Conservation (phyloP, 1,140 invertebrate genomes). For the Hyles vespertilio region DNA sequence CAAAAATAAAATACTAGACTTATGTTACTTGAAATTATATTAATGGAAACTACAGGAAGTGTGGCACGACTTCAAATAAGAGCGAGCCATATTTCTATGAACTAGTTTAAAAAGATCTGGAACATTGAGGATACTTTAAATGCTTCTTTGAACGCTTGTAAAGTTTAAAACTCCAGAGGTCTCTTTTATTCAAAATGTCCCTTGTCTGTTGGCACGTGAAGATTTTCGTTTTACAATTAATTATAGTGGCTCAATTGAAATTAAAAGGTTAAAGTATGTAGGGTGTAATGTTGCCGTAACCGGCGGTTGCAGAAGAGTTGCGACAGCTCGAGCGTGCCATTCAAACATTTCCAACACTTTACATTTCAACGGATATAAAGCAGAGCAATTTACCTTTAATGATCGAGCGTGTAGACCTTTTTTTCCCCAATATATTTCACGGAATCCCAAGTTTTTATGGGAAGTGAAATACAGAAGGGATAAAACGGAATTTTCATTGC, state of each 20-base stretch:
- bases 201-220: no score
- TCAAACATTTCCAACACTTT: slow-evolving; percentile 43
- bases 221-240: background rate
- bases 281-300: background rate
- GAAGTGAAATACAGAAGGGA: slow-evolving; percentile 53
- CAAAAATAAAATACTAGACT: no score
- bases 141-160: background rate
- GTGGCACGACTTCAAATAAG: no score
- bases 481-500: slow-evolving; percentile 57
- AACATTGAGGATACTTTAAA: no score
- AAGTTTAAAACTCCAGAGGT: background rate
- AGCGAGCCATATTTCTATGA: no score
- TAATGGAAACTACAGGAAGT: no score
- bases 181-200: no score
- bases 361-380: slow-evolving; percentile 52
- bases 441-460: slow-evolving; percentile 61
- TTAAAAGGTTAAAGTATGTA: background rate
- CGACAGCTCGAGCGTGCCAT: slow-evolving; percentile 28
- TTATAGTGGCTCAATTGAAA: background rate
- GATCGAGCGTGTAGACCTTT: slow-evolving; percentile 51
- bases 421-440: slow-evolving; percentile 55
- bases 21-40: no score
- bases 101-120: no score
- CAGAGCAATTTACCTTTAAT: slow-evolving; percentile 59
- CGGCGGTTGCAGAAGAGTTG: slow-evolving; percentile 18